Base-by-base conservation (phyloP, 2,888 invertebrate genomes). In the Cordilura impudica region DNA sequence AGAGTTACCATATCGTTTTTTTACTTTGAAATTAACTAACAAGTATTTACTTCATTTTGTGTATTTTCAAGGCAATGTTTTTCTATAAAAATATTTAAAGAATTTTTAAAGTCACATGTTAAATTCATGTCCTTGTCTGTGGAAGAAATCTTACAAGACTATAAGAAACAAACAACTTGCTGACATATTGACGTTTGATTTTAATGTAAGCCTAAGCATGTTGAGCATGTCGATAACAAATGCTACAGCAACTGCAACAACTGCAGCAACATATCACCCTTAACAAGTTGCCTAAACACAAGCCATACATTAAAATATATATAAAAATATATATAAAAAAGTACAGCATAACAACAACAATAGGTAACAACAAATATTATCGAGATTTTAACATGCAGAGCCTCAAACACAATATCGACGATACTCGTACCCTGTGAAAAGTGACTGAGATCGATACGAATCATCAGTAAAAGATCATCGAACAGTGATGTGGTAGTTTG, bases 201-300 rank as follows among this genome's bases (percentile, higher is more conserved):
- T 79, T 75, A 75, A 72, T 83, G 84, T 83, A 80, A 83, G 85
- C 83, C 83, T 83, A 83, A 86, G 85, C 86, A 86, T 84, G 86
- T 86, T 85, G 86, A 84, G 86, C 87, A 86, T 87, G 87, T 87
- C 85, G 86, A 85, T 85, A 84, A 83, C 83, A 82, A 71, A 78
- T 63, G 63, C 74, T 70, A 61, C 5, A 19, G 35, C 78, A 78
- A 78, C 81, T 81, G 70, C 71, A 69, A 47, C 78, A 82, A 51
- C 51, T 47, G 35, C 26, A 83, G 49, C 58, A 67, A 75, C 79
- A 79, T 75, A 72, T 79, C 75, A 75, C 75, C 75, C 75, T 75
- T 63, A 79, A 75, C 79, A 79, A 79, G 79, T 79, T 79, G 71
- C 71, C 71, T 72, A 67, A 79, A 72, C 71, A 72, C 71, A 75